Conservation (phyloP, 2,888 invertebrate species). For the Cryptophagus acutangulus region DNA sequence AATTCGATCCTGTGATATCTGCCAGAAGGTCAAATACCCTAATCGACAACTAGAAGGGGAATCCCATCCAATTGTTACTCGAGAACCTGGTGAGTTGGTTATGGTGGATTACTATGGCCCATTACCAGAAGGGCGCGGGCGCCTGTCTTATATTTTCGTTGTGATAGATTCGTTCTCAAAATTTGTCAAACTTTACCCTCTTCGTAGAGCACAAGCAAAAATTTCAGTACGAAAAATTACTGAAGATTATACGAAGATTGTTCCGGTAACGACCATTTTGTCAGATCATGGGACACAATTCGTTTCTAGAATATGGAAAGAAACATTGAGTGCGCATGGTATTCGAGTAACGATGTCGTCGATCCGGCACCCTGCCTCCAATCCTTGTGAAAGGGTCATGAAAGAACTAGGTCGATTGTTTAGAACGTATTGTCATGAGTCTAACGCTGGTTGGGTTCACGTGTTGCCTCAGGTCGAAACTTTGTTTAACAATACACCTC, state of each 20-base stretch:
- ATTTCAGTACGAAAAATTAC: constrained; percentile 13
- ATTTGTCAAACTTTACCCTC: constrained; percentile 23
- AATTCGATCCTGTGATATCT: constrained; percentile 17
- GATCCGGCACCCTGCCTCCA: constrained; percentile 17
- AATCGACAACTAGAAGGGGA: constrained; percentile 4
- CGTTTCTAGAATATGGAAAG: constrained; percentile 20
- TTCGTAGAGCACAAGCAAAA: constrained; percentile 14
- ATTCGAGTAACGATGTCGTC: constrained; percentile 9
- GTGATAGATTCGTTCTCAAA: constrained; percentile 25
- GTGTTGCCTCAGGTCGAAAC: constrained; percentile 4
- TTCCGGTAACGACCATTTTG: constrained; percentile 9
- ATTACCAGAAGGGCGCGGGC: constrained; percentile 17
- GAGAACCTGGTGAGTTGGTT: constrained; percentile 15
- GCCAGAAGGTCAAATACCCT: constrained; percentile 19
- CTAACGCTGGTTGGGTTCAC: constrained; percentile 11
- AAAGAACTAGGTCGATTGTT: constrained; percentile 13
- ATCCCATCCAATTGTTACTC: constrained; percentile 10
- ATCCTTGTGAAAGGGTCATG: constrained; percentile 13
- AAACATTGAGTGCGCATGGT: constrained; percentile 2
- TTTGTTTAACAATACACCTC: constrained; percentile 13
- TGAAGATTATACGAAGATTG: constrained; percentile 12
- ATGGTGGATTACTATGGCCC: constrained; percentile 25
- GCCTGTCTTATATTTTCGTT: constrained; percentile 24
- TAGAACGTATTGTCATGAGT: constrained; percentile 12
- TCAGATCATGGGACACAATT: constrained; percentile 28